Base-by-base conservation (phyloP, 2,888 invertebrate genomes). In the Drosophila nr. fundita region DNA sequence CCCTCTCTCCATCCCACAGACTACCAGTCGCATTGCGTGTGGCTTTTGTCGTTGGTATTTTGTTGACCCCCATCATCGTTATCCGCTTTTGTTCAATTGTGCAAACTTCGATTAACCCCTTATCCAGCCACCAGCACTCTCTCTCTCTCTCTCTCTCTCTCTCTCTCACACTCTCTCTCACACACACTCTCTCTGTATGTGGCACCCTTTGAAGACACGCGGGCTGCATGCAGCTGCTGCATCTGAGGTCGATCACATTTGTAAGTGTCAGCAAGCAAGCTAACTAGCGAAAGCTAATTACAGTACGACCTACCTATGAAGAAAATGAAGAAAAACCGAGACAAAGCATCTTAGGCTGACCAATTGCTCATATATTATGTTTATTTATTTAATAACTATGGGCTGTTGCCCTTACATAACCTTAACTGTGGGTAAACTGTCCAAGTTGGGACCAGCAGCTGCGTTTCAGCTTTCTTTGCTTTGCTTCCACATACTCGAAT, bases 401-500 rank as follows among this genome's bases (percentile, higher is more conserved):
- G 24, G 15, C 21, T 21, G 27, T 45, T n/a, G 49, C 49, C 11
- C 15, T 40, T 54, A 30, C 36, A 21, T 24, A 15, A 50, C 34
- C 21, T 27, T 27, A 32, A 27, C 49, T 36, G 24, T 27, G 29
- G 45, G 24, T 8, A 45, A 45, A 70, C 76, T 67, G 75, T 72
- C 38, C 27, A 32, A 2, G 24, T 45, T 45, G 42, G 21, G 11
- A 34, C 13, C 64, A 18, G n/a, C 52, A 52, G 55, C 55, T 58
- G 59, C 60, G 42, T 38, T 24, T 27, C 10, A 18, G 61, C 48
- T 54, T 32, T 48, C 40, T 54, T 60, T 67, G 73, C 32, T 36
- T 32, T 45, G 60, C 68, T 63, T 57, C 42, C 66, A 29, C 71
- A 65, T 68, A 65, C 80, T 80, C 76, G 76, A 78, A 80, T 82